Evolutionary conservation across 2,797 vertebrate species (phyloP).

Genomic region (Vultur gryphus): DNA sequence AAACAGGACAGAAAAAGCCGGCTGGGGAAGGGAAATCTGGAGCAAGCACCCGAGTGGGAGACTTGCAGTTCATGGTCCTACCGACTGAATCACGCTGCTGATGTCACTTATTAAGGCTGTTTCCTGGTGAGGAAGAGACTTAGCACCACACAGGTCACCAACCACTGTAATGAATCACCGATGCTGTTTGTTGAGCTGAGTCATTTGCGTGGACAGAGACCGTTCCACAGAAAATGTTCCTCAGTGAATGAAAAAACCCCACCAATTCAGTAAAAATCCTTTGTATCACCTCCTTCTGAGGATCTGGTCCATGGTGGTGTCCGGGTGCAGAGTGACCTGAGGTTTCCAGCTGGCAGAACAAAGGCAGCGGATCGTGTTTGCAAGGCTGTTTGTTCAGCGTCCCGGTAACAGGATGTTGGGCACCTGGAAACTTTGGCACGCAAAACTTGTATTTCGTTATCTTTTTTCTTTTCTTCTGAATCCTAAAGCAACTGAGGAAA

Average conservation of each 20-base stretch:
- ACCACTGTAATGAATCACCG: background rate
- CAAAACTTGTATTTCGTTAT: background rate
- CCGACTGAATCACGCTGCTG: background rate
- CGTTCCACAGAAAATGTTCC: background rate
- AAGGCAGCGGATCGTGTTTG: background rate
- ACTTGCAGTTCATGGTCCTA: background rate
- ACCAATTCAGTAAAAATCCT: background rate
- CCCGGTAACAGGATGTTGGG: background rate
- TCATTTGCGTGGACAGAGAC: background rate
- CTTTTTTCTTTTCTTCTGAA: background rate
- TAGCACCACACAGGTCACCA: background rate
- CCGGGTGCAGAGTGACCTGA: background rate
- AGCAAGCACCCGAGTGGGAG: background rate
- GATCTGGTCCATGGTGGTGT: background rate
- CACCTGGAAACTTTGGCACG: conserved; percentile 12
- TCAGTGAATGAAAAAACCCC: background rate
- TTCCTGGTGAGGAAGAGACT: background rate
- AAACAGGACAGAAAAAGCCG: background rate
- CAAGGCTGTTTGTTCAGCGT: background rate
- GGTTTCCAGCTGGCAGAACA: conserved; percentile 46
- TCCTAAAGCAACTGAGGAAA: background rate
- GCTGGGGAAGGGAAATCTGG: background rate
- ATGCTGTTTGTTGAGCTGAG: background rate
- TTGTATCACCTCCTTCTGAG: background rate
- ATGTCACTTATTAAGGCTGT: background rate